Conservation (phyloP, 2,888 invertebrate species). For the Tipula lateralis region DNA sequence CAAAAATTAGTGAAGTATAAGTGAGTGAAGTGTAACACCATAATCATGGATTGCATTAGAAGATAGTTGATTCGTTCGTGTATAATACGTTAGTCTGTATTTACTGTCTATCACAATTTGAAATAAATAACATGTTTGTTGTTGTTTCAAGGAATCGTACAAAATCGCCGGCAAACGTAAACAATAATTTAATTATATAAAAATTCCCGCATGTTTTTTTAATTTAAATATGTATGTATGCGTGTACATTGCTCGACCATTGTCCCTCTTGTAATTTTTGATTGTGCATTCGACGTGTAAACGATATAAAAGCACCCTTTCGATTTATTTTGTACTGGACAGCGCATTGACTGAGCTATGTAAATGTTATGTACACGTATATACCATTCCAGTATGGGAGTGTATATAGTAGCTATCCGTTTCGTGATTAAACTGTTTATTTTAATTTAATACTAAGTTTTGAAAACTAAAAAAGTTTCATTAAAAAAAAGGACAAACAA, state of each 20-base stretch:
- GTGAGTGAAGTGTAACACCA: too few relatives aligned
- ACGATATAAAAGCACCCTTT: neutral
- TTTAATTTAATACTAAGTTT: neutral
- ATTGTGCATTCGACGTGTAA: neutral
- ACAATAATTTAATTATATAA: neutral
- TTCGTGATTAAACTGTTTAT: conserved; percentile 13
- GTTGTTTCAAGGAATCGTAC: neutral
- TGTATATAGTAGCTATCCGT: neutral
- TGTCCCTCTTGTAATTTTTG: neutral
- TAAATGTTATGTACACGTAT: neutral
- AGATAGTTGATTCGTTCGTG: too few relatives aligned
- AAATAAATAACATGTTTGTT: neutral
- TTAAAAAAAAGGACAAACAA: conserved; percentile 19
- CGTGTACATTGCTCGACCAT: neutral
- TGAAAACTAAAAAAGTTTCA: neutral
- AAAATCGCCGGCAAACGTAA: neutral
- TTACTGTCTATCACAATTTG: neutral
- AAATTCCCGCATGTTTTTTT: neutral
- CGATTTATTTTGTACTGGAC: neutral
- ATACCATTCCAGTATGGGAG: neutral
- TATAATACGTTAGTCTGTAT: neutral
- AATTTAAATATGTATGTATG: neutral
- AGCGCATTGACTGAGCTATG: neutral
- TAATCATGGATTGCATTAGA: too few relatives aligned
- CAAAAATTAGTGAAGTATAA: neutral